These are phyloP conservation scores for Uropsilus gracilis DNA, from an alignment of 2,113 vertebrate species.

Conservation along the genomic window DNA sequence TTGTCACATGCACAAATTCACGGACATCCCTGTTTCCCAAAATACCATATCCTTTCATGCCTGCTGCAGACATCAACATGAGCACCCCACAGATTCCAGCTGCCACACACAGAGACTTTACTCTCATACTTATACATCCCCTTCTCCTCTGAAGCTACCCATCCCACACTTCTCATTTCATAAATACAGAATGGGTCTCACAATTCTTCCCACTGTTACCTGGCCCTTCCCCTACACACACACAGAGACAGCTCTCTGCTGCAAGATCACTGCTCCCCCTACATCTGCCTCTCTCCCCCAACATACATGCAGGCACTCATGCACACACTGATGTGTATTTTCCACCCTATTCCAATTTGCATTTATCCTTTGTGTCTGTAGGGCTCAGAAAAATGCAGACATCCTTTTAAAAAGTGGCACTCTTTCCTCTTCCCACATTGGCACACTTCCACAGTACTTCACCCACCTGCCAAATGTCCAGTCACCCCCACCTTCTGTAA, in stretches of 20 bases:
- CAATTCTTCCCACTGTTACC: not conserved
- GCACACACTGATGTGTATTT: constrained; percentile 9
- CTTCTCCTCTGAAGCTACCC: constrained; percentile 9
- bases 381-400: constrained; percentile 31
- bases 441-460: constrained; percentile 33
- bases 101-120: not conserved
- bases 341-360: constrained; percentile 22
- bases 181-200: not conserved
- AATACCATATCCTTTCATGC: not conserved
- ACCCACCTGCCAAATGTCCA: not conserved
- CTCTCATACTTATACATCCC: not conserved
- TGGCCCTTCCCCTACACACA: not conserved
- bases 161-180: not conserved
- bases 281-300: constrained; percentile 13
- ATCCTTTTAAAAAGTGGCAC: not conserved
- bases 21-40: not conserved
- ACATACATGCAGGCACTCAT: not conserved
- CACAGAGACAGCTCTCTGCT: not conserved
- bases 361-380: constrained; percentile 46
- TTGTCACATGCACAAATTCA: not conserved
- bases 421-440: not conserved
- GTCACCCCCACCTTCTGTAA: constrained; percentile 16
- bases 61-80: not conserved
- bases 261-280: not conserved
- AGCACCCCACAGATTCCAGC: not conserved